Evolutionary conservation across 2,797 vertebrate species (phyloP).

Genomic region (Lateolabrax maculatus): DNA sequence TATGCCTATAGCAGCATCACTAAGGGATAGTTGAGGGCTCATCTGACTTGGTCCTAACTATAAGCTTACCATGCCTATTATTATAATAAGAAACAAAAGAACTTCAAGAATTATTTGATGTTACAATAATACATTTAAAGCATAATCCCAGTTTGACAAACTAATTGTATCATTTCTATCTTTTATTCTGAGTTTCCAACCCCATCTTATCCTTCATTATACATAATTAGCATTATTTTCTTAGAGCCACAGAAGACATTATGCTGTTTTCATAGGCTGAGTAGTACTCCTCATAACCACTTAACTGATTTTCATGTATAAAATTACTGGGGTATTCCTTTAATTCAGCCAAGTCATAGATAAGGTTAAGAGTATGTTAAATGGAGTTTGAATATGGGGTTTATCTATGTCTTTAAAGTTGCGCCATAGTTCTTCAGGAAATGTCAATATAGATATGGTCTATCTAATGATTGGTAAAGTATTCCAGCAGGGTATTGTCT

Average conservation of each 20-base stretch:
- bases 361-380: neutral
- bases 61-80: too few species aligned
- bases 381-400: neutral
- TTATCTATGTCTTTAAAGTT: neutral
- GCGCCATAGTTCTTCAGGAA: neutral
- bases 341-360: neutral
- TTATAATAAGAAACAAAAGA: too few species aligned
- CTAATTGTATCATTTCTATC: neutral
- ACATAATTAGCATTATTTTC: neutral
- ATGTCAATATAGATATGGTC: neutral
- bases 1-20: too few species aligned
- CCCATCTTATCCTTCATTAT: neutral
- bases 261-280: neutral
- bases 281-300: neutral
- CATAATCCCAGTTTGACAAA: neutral
- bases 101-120: neutral
- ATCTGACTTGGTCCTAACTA: too few species aligned
- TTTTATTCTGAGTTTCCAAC: too few species aligned
- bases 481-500: conserved; percentile 40
- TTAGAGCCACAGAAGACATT: neutral
- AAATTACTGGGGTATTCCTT: too few species aligned
- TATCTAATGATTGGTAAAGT: neutral
- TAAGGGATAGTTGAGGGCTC: too few species aligned
- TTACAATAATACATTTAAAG: neutral
- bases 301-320: neutral